Percentiles rank a stretch among this genome's conserved stretches.
Conservation (phyloP, 2,113 vertebrate genomes). For the Malurus melanocephalus region DNA sequence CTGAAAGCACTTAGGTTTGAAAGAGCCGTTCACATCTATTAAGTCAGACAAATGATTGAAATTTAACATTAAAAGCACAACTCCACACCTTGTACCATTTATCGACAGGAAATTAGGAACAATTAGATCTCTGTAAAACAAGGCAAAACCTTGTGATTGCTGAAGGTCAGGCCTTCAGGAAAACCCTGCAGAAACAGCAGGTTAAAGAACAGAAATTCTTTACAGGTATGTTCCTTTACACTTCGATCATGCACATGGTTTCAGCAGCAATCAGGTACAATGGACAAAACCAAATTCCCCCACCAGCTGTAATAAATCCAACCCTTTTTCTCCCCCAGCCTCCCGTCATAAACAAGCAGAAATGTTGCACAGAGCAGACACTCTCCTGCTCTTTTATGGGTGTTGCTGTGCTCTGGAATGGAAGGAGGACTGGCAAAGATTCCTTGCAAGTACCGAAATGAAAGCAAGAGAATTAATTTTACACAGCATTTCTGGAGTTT, state of each 20-base stretch:
- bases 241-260: background rate
- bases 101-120: slow-evolving; percentile 77
- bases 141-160: slow-evolving; percentile 41
- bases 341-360: slow-evolving; percentile 41
- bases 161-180: slow-evolving; percentile 57
- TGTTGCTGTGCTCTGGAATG: background rate
- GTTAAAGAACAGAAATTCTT: slow-evolving; percentile 2
- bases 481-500: slow-evolving; percentile 5
- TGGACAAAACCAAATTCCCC: slow-evolving; percentile 48
- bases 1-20: slow-evolving; percentile 59
- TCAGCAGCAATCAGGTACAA: background rate
- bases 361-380: slow-evolving; percentile 34
- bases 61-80: slow-evolving; percentile 59
- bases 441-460: slow-evolving; percentile 40
- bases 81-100: slow-evolving; percentile 77
- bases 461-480: slow-evolving; percentile 58
- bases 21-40: slow-evolving; percentile 66
- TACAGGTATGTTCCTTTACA: slow-evolving; percentile 16
- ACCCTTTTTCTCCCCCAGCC: background rate
- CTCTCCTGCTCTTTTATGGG: slow-evolving; percentile 24
- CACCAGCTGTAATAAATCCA: slow-evolving; percentile 32
- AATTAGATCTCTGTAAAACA: slow-evolving; percentile 76
- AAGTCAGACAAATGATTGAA: slow-evolving; percentile 73
- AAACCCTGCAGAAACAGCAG: slow-evolving; percentile 39
- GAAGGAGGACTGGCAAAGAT: slow-evolving; percentile 18